Evolutionary conservation across 1,140 invertebrate genomes (phyloP), one percentile per base, ranked within the genome.

Genomic region (Drosophila athabasca): DNA sequence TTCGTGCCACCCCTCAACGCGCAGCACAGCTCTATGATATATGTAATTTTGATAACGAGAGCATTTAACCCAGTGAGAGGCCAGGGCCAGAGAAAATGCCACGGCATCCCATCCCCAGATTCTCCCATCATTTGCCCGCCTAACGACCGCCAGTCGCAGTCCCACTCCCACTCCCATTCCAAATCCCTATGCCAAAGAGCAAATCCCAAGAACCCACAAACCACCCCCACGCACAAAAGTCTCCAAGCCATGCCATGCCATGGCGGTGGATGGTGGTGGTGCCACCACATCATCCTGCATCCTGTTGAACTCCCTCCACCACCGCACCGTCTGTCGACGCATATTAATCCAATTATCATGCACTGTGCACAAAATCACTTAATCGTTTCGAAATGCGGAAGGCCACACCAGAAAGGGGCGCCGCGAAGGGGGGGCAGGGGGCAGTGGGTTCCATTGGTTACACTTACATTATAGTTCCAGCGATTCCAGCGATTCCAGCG

Each of bases 261-360:
- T 72, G 54, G 55, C 82, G 79, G 79, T 76, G 53, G 76, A 19
- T 26, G 24, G 24, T 0, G 24, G 24, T 44, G 53, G 76, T 53
- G 58, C 62, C 46, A 19, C 71, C 51, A 22, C n/a, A 17, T 26
- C 53, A 50, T 53, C 24, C 24, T 26, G 24, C 76, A 70, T 72
- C 57, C 64, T 64, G 64, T 48, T 62, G 29, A 66, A 44, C 65
- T 69, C 50, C 58, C 58, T 73, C 52, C 22, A 19, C 17, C 24
- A 26, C 61, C 46, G 39, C 43, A 39, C 59, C 41, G 76, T 60
- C 70, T 90, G 89, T 85, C 81, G 88, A 72, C 89, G 84, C 79
- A 85, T 90, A 79, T 85, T 90, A 90, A 90, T 90, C 89, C 89
- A 90, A 90, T 90, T 90, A 90, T 85, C 78, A 87, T 71, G 85